Conservation (phyloP, 2,888 invertebrate genomes). For the Melanostoma scalare region DNA sequence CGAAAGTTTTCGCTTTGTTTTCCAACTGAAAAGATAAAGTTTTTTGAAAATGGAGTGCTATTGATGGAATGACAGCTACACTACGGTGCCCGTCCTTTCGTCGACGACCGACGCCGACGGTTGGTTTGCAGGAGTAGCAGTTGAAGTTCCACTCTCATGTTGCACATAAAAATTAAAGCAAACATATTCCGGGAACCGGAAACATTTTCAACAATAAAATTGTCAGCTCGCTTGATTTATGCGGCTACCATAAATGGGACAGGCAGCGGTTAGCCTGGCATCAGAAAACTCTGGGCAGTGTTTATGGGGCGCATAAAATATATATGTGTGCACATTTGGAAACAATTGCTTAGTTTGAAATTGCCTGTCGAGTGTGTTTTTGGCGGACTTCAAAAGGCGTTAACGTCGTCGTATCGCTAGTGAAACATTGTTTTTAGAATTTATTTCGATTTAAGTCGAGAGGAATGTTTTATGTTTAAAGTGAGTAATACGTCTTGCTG, state of each 20-base stretch:
- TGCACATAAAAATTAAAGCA: slow-evolving; percentile 38
- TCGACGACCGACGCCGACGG: too few species aligned
- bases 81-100: not conserved
- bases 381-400: slow-evolving; percentile 7
- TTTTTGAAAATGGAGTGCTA: slow-evolving; percentile 48
- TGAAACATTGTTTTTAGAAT: not conserved
- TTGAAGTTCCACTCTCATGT: slow-evolving; percentile 12
- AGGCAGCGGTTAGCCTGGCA: slow-evolving; percentile 48
- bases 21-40: slow-evolving; percentile 60
- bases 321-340: slow-evolving; percentile 43
- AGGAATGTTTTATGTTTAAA: too few species aligned
- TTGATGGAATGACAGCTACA: slow-evolving; percentile 53
- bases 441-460: slow-evolving; percentile 1
- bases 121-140: not conserved
- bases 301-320: slow-evolving; percentile 56
- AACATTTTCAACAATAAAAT: slow-evolving; percentile 65
- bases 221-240: slow-evolving; percentile 69
- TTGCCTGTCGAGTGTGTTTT: not conserved
- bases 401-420: not conserved
- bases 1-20: slow-evolving; percentile 58
- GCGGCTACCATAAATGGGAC: slow-evolving; percentile 56
- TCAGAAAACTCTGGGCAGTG: slow-evolving; percentile 23
- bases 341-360: slow-evolving; percentile 12
- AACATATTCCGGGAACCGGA: slow-evolving; percentile 45
- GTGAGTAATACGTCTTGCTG: too few species aligned